These are phyloP conservation scores for Parotia lawesii DNA, from an alignment of 2,113 vertebrate genomes.

Conservation along the genomic window DNA sequence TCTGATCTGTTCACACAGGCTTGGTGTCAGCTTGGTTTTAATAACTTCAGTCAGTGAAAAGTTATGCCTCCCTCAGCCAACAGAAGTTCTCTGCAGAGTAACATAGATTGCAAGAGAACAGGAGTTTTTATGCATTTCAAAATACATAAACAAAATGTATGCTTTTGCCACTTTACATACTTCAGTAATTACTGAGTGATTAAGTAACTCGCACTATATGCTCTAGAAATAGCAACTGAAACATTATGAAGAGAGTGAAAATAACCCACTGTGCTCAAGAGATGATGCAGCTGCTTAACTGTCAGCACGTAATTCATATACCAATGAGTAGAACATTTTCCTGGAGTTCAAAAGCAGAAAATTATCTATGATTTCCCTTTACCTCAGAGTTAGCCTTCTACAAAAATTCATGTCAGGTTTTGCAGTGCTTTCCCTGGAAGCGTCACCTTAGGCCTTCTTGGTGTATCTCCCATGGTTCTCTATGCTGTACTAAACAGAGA, in stretches of 20 bases:
- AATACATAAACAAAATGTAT: neutral
- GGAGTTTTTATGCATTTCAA: neutral
- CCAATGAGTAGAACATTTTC: neutral
- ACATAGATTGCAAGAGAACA: neutral
- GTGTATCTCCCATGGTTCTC: neutral
- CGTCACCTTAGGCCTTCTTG: fast-evolving
- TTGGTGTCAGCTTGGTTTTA: neutral
- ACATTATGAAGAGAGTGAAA: neutral
- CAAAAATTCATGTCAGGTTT: neutral
- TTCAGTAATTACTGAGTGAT: neutral
- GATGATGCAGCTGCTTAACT: neutral
- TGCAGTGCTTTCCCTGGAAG: neutral
- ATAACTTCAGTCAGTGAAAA: neutral
- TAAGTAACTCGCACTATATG: neutral
- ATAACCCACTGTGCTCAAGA: neutral
- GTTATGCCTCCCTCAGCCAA: neutral
- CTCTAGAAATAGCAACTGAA: neutral
- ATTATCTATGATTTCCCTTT: neutral
- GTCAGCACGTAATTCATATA: neutral
- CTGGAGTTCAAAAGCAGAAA: neutral
- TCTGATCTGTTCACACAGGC: neutral
- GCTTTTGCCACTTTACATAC: neutral
- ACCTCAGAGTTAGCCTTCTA: neutral
- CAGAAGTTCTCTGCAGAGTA: neutral
- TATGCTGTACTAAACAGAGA: neutral